These are phyloP conservation scores for Smithornis capensis DNA, from an alignment of 2,113 vertebrate species.

Conservation along the genomic window DNA sequence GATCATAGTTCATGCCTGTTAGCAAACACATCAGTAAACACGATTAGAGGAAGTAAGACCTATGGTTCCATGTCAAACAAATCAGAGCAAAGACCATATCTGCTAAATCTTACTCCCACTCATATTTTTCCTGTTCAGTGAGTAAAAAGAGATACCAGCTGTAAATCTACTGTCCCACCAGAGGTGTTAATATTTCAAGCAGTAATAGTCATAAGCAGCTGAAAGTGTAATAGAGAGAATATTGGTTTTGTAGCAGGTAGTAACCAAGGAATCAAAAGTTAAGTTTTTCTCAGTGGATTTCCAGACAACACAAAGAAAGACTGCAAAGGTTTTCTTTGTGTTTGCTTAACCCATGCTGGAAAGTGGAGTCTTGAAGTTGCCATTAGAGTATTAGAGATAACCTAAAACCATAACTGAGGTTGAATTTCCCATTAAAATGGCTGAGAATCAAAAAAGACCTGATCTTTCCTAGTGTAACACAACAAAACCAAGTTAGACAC, in stretches of 20 bases:
- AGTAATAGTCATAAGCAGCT: not conserved
- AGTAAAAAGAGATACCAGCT: not conserved
- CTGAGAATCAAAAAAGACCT: not conserved
- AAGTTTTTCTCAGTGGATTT: not conserved
- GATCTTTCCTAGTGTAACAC: not conserved
- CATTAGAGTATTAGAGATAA: not conserved
- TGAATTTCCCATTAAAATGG: not conserved
- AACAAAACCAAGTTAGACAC: not conserved
- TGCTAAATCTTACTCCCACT: not conserved
- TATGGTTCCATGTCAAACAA: not conserved
- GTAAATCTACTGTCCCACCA: not conserved
- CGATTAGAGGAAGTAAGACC: not conserved
- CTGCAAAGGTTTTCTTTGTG: not conserved
- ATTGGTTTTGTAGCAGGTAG: not conserved
- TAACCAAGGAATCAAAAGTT: not conserved
- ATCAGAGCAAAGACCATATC: not conserved
- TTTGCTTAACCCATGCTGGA: not conserved
- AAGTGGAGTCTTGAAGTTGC: not conserved
- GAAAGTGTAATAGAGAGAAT: not conserved
- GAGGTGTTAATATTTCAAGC: not conserved
- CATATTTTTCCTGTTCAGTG: not conserved
- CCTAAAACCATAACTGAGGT: not conserved
- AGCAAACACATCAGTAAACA: not conserved
- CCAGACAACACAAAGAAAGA: not conserved
- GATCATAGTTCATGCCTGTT: not conserved